phyloP scores from a whole-genome alignment of 2,113 vertebrate genomes.

The Silurus meridionalis region DNA sequence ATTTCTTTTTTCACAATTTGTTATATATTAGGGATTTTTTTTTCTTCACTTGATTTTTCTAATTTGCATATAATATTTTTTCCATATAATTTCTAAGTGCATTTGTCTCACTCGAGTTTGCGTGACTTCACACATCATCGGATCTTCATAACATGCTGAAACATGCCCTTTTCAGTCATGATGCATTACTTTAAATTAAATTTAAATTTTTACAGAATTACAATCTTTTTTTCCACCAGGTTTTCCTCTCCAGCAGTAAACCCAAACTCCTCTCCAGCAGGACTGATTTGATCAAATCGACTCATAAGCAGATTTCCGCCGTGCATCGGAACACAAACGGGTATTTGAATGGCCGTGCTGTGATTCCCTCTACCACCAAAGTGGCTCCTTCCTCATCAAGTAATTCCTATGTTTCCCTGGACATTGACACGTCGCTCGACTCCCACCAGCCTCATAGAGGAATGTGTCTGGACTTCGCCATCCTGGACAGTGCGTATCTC shows the following conservation, averaged over 20 bases:
- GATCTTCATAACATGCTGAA: not conserved
- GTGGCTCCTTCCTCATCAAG: conserved; percentile 47
- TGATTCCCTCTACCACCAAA: conserved; percentile 47
- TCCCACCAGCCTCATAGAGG: conserved; percentile 61
- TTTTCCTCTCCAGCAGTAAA: conserved; percentile 76
- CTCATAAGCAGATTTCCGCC: conserved; percentile 51
- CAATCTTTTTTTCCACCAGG: conserved; percentile 60
- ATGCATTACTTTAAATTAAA: not conserved
- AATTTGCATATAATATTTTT: not conserved
- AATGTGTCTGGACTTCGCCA: conserved; percentile 84
- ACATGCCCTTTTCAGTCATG: not conserved
- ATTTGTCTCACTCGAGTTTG: not conserved
- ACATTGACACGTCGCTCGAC: not conserved
- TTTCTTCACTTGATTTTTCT: not conserved
- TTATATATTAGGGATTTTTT: not conserved
- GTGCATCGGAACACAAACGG: conserved; percentile 61
- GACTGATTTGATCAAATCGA: conserved; percentile 40
- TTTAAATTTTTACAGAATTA: not conserved
- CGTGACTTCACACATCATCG: not conserved
- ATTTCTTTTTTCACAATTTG: too few species aligned
- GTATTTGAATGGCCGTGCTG: conserved; percentile 59
- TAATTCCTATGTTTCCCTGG: conserved; percentile 35
- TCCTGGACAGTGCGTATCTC: conserved; percentile 85
- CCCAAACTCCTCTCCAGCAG: conserved; percentile 26
- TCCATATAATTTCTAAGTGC: not conserved